phyloP scores from a whole-genome alignment of 2,888 invertebrate genomes.

The Mesorhabditis belari region DNA sequence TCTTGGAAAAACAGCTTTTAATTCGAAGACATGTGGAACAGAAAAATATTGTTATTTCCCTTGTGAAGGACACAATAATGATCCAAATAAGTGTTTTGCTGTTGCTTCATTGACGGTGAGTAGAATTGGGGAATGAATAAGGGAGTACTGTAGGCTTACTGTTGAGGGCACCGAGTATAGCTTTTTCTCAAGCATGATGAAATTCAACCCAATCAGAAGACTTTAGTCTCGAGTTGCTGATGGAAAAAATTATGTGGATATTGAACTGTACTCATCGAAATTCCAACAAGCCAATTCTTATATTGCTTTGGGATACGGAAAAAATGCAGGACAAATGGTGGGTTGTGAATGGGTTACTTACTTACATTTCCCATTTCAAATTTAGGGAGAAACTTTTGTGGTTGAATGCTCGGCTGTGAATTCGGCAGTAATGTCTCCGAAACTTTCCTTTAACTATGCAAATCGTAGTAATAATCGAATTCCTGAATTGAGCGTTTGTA shows the following conservation, averaged over 20 bases:
- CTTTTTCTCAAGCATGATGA: no score
- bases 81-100: not conserved
- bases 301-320: not conserved
- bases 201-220: not conserved
- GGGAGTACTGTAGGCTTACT: no score
- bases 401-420: slow-evolving; percentile 27
- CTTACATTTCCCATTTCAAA: no score
- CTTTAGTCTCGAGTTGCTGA: not conserved
- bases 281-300: not conserved
- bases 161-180: no score
- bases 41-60: not conserved
- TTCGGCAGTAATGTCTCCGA: slow-evolving; percentile 12
- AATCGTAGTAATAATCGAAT: no score
- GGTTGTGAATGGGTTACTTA: no score
- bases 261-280: not conserved
- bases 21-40: not conserved
- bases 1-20: no score
- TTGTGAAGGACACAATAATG: not conserved
- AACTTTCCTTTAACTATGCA: slow-evolving; percentile 25
- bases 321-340: no score
- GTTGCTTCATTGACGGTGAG: not conserved
- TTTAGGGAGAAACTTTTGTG: slow-evolving; percentile 21
- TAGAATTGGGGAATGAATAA: not conserved
- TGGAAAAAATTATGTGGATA: not conserved
- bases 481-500: no score